Evolutionary conservation across 2,888 invertebrate species (phyloP).

Genomic region (Augiades crinisus): DNA sequence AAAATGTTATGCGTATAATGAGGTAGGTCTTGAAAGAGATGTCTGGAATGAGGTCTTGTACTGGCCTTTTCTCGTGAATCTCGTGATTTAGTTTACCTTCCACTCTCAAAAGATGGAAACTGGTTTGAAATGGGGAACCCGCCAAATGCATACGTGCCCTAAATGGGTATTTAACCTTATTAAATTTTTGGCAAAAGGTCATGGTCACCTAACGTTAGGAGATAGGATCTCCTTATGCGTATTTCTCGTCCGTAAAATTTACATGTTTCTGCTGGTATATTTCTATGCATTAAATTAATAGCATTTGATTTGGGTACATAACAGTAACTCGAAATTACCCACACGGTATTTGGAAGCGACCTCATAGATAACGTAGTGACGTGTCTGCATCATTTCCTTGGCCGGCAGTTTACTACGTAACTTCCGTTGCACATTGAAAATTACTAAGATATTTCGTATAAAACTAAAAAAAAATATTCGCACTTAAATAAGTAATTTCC

Average conservation of each 20-base stretch:
- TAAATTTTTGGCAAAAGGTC: no score
- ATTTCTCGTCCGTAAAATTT: no score
- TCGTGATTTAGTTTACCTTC: conserved; percentile 3
- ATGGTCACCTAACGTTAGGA: no score
- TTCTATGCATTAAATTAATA: no score
- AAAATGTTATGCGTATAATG: not conserved
- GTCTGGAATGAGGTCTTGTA: conserved; percentile 4
- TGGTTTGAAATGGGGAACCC: conserved; percentile 11
- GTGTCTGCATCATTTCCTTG: no score
- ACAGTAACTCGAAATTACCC: no score
- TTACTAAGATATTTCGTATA: not conserved
- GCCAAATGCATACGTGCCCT: not conserved
- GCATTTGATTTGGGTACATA: no score
- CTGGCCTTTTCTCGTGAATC: not conserved
- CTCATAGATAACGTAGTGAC: no score
- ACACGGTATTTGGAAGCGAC: no score
- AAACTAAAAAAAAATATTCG: not conserved
- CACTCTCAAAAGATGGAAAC: not conserved
- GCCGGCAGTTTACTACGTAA: no score
- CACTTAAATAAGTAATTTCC: not conserved
- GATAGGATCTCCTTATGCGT: no score
- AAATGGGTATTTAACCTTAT: not conserved
- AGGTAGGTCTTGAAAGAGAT: not conserved
- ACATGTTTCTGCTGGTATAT: no score
- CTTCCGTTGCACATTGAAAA: not conserved